These are phyloP conservation scores for Penaeus japonicus DNA, from an alignment of 1,140 invertebrate species.

Conservation along the genomic window DNA sequence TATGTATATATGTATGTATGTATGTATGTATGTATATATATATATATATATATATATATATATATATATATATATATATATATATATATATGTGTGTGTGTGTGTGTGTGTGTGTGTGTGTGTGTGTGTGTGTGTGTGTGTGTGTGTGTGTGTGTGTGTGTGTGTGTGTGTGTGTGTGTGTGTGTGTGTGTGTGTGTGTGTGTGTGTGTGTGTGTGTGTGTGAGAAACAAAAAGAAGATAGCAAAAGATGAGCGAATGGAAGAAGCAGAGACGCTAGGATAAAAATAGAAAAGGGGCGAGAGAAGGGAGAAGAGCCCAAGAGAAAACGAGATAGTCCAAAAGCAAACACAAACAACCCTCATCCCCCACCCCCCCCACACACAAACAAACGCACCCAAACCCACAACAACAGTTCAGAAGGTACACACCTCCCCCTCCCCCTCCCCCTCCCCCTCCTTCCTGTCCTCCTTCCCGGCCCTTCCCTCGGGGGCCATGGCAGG, in stretches of 20 bases:
- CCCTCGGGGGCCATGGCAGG: too few species aligned
- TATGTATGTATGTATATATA: constrained; percentile 21
- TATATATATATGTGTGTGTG: not conserved
- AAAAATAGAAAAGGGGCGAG: not conserved
- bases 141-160: too few species aligned
- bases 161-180: too few species aligned
- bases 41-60: constrained; percentile 27
- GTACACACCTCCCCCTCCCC: not conserved
- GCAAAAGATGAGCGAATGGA: too few species aligned
- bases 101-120: too few species aligned
- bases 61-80: not conserved
- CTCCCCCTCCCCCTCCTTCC: not conserved
- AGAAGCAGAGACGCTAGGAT: too few species aligned
- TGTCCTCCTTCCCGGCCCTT: too few species aligned
- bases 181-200: too few species aligned
- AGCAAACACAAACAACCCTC: not conserved
- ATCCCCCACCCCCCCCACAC: too few species aligned
- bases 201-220: too few species aligned
- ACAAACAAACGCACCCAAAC: not conserved
- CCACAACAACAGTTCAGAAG: not conserved
- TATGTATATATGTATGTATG: constrained; percentile 17
- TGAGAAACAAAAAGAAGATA: too few species aligned
- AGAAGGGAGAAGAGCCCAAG: not conserved
- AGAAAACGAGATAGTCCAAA: not conserved
- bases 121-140: too few species aligned